phyloP scores from a whole-genome alignment of 2,113 vertebrate genomes.

The Cinclus mexicanus region DNA sequence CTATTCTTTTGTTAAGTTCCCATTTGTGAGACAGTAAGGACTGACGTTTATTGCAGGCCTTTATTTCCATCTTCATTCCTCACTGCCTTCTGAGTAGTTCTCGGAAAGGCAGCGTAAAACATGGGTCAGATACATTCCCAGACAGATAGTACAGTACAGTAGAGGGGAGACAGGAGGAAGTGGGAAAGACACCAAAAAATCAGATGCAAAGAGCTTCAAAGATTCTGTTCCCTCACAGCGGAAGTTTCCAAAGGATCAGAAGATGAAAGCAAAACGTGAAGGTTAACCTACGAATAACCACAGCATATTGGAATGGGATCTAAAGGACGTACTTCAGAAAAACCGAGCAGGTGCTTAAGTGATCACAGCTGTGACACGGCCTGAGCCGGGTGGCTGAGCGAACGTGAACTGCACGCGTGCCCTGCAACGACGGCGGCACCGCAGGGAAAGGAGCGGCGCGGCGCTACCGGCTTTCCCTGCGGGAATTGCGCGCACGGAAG shows the following conservation, averaged over 20 bases:
- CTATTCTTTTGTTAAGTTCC: background rate
- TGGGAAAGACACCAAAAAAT: background rate
- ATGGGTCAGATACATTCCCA: background rate
- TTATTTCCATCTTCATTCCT: background rate
- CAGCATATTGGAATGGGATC: accelerated
- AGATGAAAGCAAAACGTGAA: background rate
- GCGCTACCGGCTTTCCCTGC: accelerated
- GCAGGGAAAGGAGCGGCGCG: accelerated
- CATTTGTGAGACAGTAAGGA: background rate
- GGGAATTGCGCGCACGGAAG: background rate
- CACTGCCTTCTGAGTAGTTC: background rate
- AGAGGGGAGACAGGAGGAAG: background rate
- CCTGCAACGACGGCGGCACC: accelerated
- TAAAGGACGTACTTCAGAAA: background rate
- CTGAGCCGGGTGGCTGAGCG: background rate
- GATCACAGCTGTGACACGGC: background rate
- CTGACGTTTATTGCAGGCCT: background rate
- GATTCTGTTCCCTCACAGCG: background rate
- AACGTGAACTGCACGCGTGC: accelerated
- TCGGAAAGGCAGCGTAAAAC: background rate
- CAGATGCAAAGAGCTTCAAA: background rate
- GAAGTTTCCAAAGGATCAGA: background rate
- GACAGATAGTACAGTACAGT: background rate
- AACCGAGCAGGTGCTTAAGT: accelerated
- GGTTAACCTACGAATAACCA: background rate